Evolutionary conservation across 2,888 invertebrate genomes (phyloP), one percentile per base, ranked within the genome.

Genomic region (Caenorhabditis virilis): DNA sequence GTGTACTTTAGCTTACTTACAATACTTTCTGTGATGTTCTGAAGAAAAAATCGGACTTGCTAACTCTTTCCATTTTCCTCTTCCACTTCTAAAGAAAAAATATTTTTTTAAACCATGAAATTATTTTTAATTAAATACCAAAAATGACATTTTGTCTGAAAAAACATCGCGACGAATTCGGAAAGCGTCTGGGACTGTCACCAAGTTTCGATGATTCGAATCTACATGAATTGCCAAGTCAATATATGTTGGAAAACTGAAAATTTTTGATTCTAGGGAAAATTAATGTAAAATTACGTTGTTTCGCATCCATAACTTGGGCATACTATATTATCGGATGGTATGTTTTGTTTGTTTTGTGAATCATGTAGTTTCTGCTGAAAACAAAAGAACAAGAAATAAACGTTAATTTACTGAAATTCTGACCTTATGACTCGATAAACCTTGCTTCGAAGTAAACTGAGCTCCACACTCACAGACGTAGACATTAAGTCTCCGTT

Each of bases 141-240:
- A n/a, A 42, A 62, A 62, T 11, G 30, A 26, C 2, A 13, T 1
- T 46, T 55, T 58, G 23, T 64, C 55, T 0, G 41, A 38, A 23
- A 64, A 64, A 9, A 25, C 27, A 9, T 43, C 41, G 13, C 63
- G 22, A 5, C 59, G 36, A 18, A 58, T 59, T 36, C 51, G 27
- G 30, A 51, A 64, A 15, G 41, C 20, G 18, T 59, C 47, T 1
- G 42, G 13, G 1, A 26, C 26, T 5, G 35, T 41, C 4, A 55
- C 48, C 23, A 64, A 38, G 25, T 61, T 56, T 30, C 61, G n/a
- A 42, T 71, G 70, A 6, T 20, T 18, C 5, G 57, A 50, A 43
- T 67, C 61, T 5, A 63, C 64, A 26, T 71, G 70, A 2, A 56
- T 60, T 13, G 70, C 64, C 13, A 71, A 50, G 35, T 71, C 70